Evolutionary conservation across 1,140 invertebrate species (phyloP).

Genomic region (Penaeus indicus): DNA sequence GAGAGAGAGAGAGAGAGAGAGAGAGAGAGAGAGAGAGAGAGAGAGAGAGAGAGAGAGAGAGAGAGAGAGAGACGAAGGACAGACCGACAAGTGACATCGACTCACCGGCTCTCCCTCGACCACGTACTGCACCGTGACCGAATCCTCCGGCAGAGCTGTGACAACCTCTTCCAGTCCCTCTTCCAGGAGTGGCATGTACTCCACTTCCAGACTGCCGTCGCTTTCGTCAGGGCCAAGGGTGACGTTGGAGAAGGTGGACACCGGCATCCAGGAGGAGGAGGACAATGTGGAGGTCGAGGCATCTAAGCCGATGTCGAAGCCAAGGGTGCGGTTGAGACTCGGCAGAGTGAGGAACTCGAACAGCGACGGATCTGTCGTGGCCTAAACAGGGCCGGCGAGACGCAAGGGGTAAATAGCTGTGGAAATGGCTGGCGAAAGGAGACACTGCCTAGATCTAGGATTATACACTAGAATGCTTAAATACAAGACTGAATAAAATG

Average conservation of each 20-base stretch:
- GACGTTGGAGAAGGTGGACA: conserved; percentile 1
- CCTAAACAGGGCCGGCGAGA: not conserved
- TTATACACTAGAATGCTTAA: not conserved
- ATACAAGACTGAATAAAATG: not conserved
- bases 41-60: not conserved
- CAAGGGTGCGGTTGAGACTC: conserved; percentile 38
- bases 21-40: not conserved
- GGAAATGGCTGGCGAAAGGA: not conserved
- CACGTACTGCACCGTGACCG: conserved; percentile 49
- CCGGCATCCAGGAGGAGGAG: conserved; percentile 26
- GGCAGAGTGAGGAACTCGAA: conserved; percentile 21
- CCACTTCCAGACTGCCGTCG: not conserved
- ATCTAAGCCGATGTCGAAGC: not conserved
- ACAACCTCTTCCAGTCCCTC: conserved; percentile 21
- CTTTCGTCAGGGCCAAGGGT: conserved; percentile 29
- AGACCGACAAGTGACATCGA: not conserved
- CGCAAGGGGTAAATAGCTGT: not conserved
- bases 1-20: conserved; percentile 16
- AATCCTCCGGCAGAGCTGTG: conserved; percentile 35
- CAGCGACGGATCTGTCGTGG: conserved; percentile 23
- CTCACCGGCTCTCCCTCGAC: conserved; percentile 49
- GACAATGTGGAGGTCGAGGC: conserved; percentile 13
- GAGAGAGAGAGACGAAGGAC: not conserved
- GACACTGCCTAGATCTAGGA: not conserved
- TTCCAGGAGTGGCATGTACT: conserved; percentile 9